Evolutionary conservation across 2,888 invertebrate genomes (phyloP).

Genomic region (Plebejus argus): DNA sequence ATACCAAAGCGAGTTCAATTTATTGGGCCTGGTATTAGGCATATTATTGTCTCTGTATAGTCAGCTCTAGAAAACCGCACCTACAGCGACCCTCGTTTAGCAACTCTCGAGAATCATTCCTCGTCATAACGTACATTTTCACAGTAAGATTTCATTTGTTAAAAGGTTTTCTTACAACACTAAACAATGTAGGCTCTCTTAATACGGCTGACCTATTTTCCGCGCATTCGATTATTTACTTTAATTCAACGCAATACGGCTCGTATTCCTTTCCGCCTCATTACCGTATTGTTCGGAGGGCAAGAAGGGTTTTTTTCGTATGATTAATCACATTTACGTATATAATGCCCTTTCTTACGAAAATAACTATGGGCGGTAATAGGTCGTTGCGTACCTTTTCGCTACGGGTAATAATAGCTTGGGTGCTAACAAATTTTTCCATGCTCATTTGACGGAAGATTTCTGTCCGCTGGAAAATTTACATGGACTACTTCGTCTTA

Average conservation of each 20-base stretch:
- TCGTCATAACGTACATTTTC: conserved; percentile 19
- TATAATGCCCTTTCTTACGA: conserved; percentile 45
- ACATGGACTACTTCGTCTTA: not conserved
- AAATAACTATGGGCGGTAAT: conserved; percentile 42
- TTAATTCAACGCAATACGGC: conserved; percentile 35
- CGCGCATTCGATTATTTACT: conserved; percentile 33
- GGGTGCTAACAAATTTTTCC: not conserved
- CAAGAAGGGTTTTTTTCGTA: conserved; percentile 53
- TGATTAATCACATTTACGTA: conserved; percentile 60
- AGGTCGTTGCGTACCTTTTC: conserved; percentile 34
- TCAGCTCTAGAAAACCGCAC: not conserved
- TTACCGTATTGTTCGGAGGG: conserved; percentile 43
- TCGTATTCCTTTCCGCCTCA: conserved; percentile 29
- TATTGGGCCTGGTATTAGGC: no score
- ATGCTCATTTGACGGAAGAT: not conserved
- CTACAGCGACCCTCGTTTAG: not conserved
- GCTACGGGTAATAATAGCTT: conserved; percentile 25
- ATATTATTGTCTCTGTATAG: not conserved
- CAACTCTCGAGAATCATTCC: not conserved
- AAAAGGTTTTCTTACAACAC: conserved; percentile 33
- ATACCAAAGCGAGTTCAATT: no score
- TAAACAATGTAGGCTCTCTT: conserved; percentile 38
- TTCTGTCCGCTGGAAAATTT: not conserved
- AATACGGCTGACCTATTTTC: conserved; percentile 48
- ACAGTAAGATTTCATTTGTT: conserved; percentile 34